Conservation (phyloP, 2,113 vertebrate genomes). For the Anthoscopus minutus region DNA sequence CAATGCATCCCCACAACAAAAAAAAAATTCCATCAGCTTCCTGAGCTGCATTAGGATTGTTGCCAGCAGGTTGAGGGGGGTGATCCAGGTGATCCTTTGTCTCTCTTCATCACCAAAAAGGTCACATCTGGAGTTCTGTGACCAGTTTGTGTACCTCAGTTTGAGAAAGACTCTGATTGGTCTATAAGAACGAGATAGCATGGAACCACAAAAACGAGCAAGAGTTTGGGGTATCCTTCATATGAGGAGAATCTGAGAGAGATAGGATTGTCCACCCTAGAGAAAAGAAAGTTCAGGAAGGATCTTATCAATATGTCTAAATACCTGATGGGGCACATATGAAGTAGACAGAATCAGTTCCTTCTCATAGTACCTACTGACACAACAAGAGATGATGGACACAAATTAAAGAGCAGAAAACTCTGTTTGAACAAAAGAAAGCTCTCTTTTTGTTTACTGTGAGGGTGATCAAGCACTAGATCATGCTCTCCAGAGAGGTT, state of each 20-base stretch:
- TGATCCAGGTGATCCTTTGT: not conserved
- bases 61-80: not conserved
- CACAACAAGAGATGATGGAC: not conserved
- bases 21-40: not conserved
- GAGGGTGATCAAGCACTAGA: not conserved
- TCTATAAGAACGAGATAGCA: fast-evolving
- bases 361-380: not conserved
- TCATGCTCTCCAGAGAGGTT: not conserved
- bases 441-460: not conserved
- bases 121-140: not conserved
- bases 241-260: not conserved
- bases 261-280: not conserved
- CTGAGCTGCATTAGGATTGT: not conserved
- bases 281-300: not conserved
- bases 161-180: not conserved
- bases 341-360: not conserved
- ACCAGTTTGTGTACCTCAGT: not conserved
- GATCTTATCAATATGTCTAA: not conserved
- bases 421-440: not conserved
- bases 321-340: not conserved
- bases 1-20: not conserved
- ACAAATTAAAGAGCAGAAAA: not conserved
- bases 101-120: not conserved
- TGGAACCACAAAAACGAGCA: not conserved
- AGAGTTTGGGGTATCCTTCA: not conserved